These are phyloP conservation scores for Garrulus glandarius DNA, from an alignment of 2,797 vertebrate genomes.

Conservation along the genomic window DNA sequence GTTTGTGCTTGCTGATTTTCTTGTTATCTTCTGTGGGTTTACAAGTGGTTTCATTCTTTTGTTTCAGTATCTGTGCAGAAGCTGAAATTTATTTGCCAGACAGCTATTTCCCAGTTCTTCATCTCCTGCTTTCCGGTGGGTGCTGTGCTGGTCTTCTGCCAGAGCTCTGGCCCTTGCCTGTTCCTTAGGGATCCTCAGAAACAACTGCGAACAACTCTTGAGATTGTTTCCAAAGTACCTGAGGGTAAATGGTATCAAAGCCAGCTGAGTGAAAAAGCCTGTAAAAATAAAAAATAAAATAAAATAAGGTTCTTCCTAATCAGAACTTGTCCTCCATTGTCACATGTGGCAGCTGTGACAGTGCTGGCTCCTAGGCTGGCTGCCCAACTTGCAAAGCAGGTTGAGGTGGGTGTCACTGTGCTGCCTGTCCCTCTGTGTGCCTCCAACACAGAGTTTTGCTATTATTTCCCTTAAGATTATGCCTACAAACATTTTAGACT, in stretches of 20 bases:
- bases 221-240: not conserved
- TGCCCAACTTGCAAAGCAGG: not conserved
- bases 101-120: slow-evolving; percentile 3
- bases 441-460: not conserved
- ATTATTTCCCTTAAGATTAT: not conserved
- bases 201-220: not conserved
- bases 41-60: slow-evolving; percentile 19
- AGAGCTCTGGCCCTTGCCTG: not conserved
- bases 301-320: not conserved
- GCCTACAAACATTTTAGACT: not conserved
- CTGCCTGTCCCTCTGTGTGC: not conserved
- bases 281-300: not conserved
- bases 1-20: slow-evolving; percentile 52
- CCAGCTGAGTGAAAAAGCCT: not conserved
- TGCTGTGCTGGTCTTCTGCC: not conserved
- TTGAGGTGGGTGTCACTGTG: not conserved
- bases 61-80: not conserved
- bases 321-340: not conserved
- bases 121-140: not conserved
- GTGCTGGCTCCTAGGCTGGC: not conserved
- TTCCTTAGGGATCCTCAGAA: not conserved
- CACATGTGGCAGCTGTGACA: not conserved
- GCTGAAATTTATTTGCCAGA: not conserved
- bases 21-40: slow-evolving; percentile 40
- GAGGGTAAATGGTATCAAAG: not conserved